Evolutionary conservation across 1,140 invertebrate species (phyloP), one percentile per base, ranked within the genome.

Genomic region (Drosophila takahashii): DNA sequence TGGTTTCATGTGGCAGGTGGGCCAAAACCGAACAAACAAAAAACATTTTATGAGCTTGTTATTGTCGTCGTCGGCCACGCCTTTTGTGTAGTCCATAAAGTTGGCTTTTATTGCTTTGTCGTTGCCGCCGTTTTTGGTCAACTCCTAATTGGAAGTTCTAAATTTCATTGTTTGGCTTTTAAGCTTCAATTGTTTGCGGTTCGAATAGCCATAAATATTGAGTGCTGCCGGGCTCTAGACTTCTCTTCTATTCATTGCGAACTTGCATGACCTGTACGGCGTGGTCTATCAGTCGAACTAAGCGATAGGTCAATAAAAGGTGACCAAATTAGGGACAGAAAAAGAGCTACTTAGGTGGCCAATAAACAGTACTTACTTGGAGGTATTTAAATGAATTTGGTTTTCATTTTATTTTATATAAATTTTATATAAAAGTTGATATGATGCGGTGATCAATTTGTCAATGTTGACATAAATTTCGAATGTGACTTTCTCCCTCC

Each of bases 131-230:
- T 48, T 67, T 48, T 47, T 61, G 78, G 70, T 61, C 69, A 77
- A 65, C 76, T 89, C 81, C 83, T 87, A 87, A 87, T 87, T 87
- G 83, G 83, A 77, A 83, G 84, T 83, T 87, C 84, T 79, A 87
- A 87, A 87, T 83, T 87, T 87, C 71, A 86, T 86, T 87, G 83
- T 87, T 77, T 83, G 84, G 66, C 83, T 87, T 89, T 87, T 87
- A 87, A 87, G 84, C 83, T 83, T 83, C 84, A 87, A 87, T 87
- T 87, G 84, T 79, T 87, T 89, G 83, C 76, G 79, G 83, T 83
- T 69, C 59, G 78, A 79, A 75, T 73, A 84, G 79, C 67, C 83
- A 83, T 87, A 87, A 87, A 87, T 87, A 87, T 77, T 65, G 75
- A 76, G 73, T 77, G 83, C 48, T 59, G 22, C 41, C 50, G 32